Percentiles rank a stretch among this genome's conserved stretches.
Conservation (phyloP, 2,797 vertebrate species). For the Remorina albescens region DNA sequence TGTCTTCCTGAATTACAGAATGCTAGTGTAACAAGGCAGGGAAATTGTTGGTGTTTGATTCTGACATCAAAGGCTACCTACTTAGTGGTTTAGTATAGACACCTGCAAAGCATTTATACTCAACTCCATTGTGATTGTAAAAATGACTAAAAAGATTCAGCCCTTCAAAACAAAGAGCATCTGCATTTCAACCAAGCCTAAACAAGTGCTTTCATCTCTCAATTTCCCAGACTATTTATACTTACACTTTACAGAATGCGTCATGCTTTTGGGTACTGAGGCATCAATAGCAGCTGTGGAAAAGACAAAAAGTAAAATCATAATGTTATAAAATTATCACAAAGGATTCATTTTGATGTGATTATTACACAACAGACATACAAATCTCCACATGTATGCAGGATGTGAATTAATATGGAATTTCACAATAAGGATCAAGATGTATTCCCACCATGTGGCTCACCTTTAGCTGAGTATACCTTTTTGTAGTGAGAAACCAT, state of each 20-base stretch:
- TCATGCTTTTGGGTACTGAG: slow-evolving; percentile 90
- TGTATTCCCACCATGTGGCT: neutral
- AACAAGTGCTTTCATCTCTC: neutral
- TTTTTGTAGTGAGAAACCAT: slow-evolving; percentile 96
- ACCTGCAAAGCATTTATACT: neutral
- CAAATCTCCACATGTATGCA: neutral
- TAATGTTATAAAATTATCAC: neutral
- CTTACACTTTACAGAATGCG: slow-evolving; percentile 92
- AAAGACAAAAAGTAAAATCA: slow-evolving; percentile 18
- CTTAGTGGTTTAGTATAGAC: neutral
- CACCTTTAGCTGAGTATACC: slow-evolving; percentile 96
- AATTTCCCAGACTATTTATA: slow-evolving; percentile 44
- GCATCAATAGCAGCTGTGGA: slow-evolving; percentile 91
- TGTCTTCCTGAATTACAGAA: neutral
- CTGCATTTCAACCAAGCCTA: neutral
- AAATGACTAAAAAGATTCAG: neutral
- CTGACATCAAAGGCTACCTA: neutral
- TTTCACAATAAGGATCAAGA: neutral
- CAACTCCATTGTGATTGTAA: neutral
- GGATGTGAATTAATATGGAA: neutral
- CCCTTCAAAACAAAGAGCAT: neutral
- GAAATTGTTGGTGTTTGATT: neutral
- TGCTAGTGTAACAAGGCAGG: neutral
- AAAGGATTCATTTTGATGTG: neutral
- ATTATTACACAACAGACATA: slow-evolving; percentile 3